These are phyloP conservation scores for Amphipoea oculea DNA, from an alignment of 2,888 invertebrate genomes.

Conservation along the genomic window DNA sequence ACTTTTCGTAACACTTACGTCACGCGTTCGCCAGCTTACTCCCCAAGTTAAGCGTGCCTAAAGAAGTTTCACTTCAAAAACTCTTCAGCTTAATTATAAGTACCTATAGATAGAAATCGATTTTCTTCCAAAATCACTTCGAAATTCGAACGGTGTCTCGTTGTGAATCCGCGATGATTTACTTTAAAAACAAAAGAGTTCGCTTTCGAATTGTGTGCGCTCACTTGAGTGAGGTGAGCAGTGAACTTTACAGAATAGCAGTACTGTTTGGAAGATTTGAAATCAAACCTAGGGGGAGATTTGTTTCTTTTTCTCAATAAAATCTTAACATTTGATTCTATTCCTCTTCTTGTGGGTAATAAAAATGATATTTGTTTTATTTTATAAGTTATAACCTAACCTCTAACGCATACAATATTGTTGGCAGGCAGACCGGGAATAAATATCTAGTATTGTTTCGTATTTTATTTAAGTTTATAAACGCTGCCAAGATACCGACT, in stretches of 20 bases:
- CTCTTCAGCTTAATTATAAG: no score
- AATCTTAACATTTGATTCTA: background rate
- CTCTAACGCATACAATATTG: constrained; percentile 1
- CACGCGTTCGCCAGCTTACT: no score
- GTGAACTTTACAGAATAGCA: no score
- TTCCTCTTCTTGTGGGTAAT: background rate
- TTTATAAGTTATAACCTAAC: background rate
- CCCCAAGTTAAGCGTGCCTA: no score
- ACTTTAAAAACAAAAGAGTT: constrained; percentile 7
- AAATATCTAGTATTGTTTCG: constrained; percentile 41
- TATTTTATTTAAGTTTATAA: constrained; percentile 36
- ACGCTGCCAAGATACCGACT: constrained; percentile 33
- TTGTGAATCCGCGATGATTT: background rate
- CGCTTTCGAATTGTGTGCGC: background rate
- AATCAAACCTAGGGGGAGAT: background rate
- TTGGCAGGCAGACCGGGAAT: constrained; percentile 38
- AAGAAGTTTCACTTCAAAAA: no score
- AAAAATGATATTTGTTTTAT: background rate
- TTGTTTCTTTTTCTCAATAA: background rate
- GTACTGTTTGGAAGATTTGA: background rate
- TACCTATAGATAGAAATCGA: no score
- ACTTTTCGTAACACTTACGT: no score
- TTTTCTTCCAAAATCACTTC: background rate
- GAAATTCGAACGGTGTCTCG: background rate
- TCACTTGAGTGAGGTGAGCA: background rate